Conservation (phyloP, 2,888 invertebrate species). For the Frankliniella intonsa region DNA sequence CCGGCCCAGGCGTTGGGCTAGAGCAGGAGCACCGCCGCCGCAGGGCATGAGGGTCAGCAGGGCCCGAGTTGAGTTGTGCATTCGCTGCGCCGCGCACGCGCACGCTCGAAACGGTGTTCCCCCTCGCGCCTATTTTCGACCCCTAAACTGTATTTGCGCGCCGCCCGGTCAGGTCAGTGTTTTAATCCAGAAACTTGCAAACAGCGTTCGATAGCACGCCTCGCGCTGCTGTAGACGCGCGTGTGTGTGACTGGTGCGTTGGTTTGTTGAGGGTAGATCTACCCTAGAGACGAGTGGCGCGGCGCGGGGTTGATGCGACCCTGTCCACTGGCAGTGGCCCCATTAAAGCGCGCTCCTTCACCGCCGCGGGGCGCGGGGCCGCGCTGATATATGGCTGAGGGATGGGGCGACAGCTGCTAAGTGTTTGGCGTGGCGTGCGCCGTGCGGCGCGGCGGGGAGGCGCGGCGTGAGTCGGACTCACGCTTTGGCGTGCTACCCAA, state of each 20-base stretch:
- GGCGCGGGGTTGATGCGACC: background rate
- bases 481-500: background rate
- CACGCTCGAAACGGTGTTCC: no score
- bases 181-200: no score
- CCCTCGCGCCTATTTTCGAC: no score
- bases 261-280: background rate
- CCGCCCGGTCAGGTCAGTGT: no score
- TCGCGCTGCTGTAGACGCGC: background rate
- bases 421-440: background rate
- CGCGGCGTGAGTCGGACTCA: background rate
- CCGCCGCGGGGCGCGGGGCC: background rate
- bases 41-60: no score
- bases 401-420: constrained; percentile 19
- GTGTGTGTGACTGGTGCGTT: no score
- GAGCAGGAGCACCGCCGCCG: no score
- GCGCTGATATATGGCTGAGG: constrained; percentile 4
- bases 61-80: no score
- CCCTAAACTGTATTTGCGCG: no score
- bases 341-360: background rate
- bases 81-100: no score
- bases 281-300: background rate
- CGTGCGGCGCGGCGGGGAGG: background rate
- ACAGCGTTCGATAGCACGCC: no score
- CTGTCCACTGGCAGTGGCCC: background rate
- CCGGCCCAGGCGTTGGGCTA: background rate